Evolutionary conservation across 2,797 vertebrate genomes (phyloP), one percentile per base, ranked within the genome.

Genomic region (Anas bernieri): DNA sequence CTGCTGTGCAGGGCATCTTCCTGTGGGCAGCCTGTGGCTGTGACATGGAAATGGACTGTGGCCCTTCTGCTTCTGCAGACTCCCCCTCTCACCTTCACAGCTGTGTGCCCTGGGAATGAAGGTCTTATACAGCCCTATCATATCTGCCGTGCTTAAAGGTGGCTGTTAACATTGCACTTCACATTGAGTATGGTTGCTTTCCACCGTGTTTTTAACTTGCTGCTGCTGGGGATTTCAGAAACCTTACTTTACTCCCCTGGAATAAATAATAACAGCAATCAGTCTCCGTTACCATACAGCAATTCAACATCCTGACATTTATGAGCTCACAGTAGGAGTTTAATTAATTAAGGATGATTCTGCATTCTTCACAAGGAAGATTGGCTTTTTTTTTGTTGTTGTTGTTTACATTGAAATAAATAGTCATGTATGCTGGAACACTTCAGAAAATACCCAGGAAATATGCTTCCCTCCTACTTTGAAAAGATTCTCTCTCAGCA

Each of bases 261-360:
- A 85, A 84, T 12, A 90, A 77, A 78, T 72, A 88, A 81, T 76
- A 83, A 72, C 88, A 82, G 11, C 18, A 58, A 52, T 75, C 62
- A 33, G 52, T 48, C 62, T 67, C 33, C 54, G n/a, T 72, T 76
- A 93, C 46, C 14, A 33, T 72, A 73, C n/a, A 62, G 55, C 35
- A 7, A 56, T 81, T 46, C 54, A 75, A 86, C 83, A 91, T 93
- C 80, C 88, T 94, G 82, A 88, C 23, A 64, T 83, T 97, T 95
- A 96, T 94, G 96, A 96, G 78, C 62, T 72, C 67, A 64, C 55
- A 56, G 95, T 83, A 94, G 96, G 97, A 96, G 93, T 95, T 90
- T 67, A 92, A 90, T 85, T 86, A 72, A 92, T 92, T 72, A 97
- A 83, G 89, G 96, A 96, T 96, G 96, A 96, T 90, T 86, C 76